Evolutionary conservation across 2,113 vertebrate genomes (phyloP).

Genomic region (Odontophorus gujanensis): DNA sequence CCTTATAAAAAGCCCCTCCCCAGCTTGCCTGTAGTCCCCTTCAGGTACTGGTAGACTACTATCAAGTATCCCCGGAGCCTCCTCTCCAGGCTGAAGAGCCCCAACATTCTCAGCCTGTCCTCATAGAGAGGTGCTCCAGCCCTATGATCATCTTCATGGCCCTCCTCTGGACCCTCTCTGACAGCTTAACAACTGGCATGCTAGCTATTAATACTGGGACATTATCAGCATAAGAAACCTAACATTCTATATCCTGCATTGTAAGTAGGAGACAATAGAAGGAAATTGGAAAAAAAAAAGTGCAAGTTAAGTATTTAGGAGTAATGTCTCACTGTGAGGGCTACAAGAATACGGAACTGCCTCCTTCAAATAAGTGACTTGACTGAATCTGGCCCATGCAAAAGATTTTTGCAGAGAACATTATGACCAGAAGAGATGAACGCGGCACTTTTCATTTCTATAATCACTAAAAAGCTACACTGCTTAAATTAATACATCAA

Average conservation of each 20-base stretch:
- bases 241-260: neutral
- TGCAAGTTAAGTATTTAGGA: neutral
- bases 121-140: too few species aligned
- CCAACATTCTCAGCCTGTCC: too few species aligned
- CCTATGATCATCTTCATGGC: too few species aligned
- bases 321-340: neutral
- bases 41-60: too few species aligned
- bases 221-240: neutral
- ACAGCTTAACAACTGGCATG: too few species aligned
- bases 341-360: neutral
- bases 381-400: conserved; percentile 31
- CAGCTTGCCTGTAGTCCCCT: too few species aligned
- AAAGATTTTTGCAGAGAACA: conserved; percentile 12
- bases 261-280: neutral
- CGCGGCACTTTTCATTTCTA: conserved; percentile 31
- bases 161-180: too few species aligned
- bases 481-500: conserved; percentile 58
- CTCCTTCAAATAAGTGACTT: conserved; percentile 21
- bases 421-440: neutral
- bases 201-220: neutral
- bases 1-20: too few species aligned
- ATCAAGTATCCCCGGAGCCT: too few species aligned
- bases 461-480: conserved; percentile 47
- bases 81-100: too few species aligned
- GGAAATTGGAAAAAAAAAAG: neutral